Evolutionary conservation across 2,113 vertebrate genomes (phyloP), one percentile per base, ranked within the genome.

Genomic region (Phocoena phocoena): DNA sequence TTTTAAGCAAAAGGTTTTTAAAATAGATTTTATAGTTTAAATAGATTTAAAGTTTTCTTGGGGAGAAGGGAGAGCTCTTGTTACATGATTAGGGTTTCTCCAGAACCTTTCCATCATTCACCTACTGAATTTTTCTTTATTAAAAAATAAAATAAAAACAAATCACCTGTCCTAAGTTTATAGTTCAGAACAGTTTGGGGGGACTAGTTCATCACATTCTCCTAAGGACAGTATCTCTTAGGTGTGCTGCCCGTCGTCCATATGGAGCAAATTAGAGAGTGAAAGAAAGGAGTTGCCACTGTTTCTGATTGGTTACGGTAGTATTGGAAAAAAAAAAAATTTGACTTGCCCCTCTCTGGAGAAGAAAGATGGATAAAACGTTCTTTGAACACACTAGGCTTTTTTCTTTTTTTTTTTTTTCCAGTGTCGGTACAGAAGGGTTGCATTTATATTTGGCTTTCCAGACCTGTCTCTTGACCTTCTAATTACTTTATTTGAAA

Each of bases 401-500:
- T 98, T 98, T 98, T 97, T 91, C 53, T 95, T 98, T 98, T 82
- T 82, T 88, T 96, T 92, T 88, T 96, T 92, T 38, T 47, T 12
- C 96, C 86, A 98, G 98, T 97, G 97, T 98, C 97, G 65, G 98
- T 97, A 97, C 98, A 99, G 98, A 99, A 98, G 98, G 98, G 98
- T 99, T 98, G 98, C 98, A 98, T 99, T 99, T 99, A 97, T 98
- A 98, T 98, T 98, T 98, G 98, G 98, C 98, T 99, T 98, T 97
- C 98, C 98, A 98, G 98, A 98, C 99, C 98, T 98, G 98, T 98
- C 98, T 99, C 98, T 98, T 99, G 99, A 99, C 99, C 99, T 99
- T 99, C 98, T 99, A 99, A 99, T 99, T 99, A 99, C 98, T 99
- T 99, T 99, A 99, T 99, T 99, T 99, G 98, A 99, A 99, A 99